A percentile compares a stretch with the other conserved stretches of the same genome.
These are phyloP conservation scores for Ammodytes marinus DNA, from an alignment of 2,113 vertebrate species.

Conservation along the genomic window DNA sequence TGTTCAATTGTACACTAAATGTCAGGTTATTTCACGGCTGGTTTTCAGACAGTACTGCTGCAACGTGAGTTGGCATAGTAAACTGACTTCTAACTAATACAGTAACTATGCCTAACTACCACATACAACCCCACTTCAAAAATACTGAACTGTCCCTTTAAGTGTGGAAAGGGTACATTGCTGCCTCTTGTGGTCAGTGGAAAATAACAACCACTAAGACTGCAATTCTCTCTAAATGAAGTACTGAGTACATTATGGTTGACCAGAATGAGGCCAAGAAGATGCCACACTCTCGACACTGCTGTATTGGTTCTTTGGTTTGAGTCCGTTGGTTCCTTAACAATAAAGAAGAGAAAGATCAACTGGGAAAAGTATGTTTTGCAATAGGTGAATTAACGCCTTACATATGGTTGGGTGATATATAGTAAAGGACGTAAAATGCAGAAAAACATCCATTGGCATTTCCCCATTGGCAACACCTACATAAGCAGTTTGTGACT, in stretches of 20 bases:
- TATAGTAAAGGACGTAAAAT: not conserved
- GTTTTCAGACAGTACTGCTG: too few species aligned
- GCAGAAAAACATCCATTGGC: not conserved
- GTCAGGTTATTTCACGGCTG: too few species aligned
- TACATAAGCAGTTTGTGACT: constrained; percentile 15
- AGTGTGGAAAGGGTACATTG: not conserved
- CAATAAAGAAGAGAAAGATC: not conserved
- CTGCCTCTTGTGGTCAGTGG: not conserved
- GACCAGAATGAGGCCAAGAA: not conserved
- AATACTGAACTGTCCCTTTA: too few species aligned
- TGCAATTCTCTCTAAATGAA: not conserved
- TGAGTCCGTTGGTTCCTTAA: too few species aligned
- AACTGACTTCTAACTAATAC: too few species aligned
- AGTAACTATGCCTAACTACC: too few species aligned
- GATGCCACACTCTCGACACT: not conserved
- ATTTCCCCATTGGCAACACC: constrained; percentile 4
- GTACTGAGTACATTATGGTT: not conserved
- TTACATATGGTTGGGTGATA: not conserved
- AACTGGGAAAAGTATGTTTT: not conserved
- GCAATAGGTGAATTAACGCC: not conserved
- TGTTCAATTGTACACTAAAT: too few species aligned
- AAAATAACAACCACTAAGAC: not conserved
- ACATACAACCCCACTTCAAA: too few species aligned
- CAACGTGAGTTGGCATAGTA: too few species aligned
- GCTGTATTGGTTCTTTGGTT: not conserved